Evolutionary conservation across 2,113 vertebrate species (phyloP).

Genomic region (Ammodytes dubius): DNA sequence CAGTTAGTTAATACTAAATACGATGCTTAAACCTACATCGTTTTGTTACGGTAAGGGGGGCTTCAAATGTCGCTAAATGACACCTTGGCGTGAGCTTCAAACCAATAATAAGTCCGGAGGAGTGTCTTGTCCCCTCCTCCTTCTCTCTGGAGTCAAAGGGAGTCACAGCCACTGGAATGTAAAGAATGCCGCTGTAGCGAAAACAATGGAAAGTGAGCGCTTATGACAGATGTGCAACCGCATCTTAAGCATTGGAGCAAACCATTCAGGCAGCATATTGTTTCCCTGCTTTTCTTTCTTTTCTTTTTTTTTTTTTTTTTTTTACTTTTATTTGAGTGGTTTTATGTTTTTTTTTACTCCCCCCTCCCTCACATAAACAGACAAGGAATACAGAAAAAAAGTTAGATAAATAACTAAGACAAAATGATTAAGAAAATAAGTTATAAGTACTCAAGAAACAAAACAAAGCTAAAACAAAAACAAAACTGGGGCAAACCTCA

Average conservation of each 20-base stretch:
- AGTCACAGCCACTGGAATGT: constrained; percentile 70
- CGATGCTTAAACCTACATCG: too few relatives aligned
- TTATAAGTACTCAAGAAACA: too few relatives aligned
- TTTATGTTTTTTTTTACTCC: too few relatives aligned
- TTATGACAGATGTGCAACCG: constrained; percentile 69
- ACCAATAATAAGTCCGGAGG: background rate
- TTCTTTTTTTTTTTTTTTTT: too few relatives aligned
- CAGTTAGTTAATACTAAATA: too few relatives aligned
- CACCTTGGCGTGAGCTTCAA: constrained; percentile 28
- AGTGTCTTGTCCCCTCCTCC: constrained; percentile 35
- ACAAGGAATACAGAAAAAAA: too few relatives aligned
- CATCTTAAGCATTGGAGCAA: constrained; percentile 42
- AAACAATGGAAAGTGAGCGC: constrained; percentile 59
- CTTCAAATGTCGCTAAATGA: constrained; percentile 7
- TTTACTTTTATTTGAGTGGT: too few relatives aligned
- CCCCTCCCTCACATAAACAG: too few relatives aligned
- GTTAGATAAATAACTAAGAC: too few relatives aligned
- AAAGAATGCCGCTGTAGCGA: constrained; percentile 65
- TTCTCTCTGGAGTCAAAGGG: constrained; percentile 46
- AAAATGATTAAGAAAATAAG: too few relatives aligned
- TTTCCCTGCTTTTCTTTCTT: constrained; percentile 26
- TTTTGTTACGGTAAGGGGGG: background rate
- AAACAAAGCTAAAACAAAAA: too few relatives aligned
- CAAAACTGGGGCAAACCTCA: too few relatives aligned
- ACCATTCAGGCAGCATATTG: constrained; percentile 20